Base-by-base conservation (phyloP, 2,113 vertebrate species). In the Pachycephala philippinensis region DNA sequence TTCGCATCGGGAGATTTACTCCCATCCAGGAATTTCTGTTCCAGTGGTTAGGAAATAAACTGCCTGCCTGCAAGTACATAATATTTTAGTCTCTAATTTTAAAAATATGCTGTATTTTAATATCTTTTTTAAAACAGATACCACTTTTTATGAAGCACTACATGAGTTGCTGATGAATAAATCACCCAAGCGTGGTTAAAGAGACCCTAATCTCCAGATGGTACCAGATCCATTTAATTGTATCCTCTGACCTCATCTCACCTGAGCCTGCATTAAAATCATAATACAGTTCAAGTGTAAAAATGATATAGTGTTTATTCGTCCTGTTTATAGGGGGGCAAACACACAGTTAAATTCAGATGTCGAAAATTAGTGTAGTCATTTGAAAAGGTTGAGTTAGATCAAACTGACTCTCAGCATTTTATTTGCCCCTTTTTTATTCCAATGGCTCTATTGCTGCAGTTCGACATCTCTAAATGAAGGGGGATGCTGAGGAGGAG, bases 131-230 rank as follows among this genome's bases (percentile, higher is more conserved):
- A 98, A 99, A 99, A 98, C 97, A 99, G 99, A 98, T 98, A 98
- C 98, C 98, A 98, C 98, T 99, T 99, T 99, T 99, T 99, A 99
- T 99, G 98, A 98, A 98, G 99, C 99, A 98, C 98, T 99, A 99
- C 99, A 98, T 98, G 98, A 98, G 98, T 98, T 98, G 99, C 99
- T 99, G 99, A 99, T 99, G 99, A 99, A 98, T 99, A 99, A 99
- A 99, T 98, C 99, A 99, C 97, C 98, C 99, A 99, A 99, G 99
- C 99, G 99, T 99, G 99, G 99, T 99, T 99, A 99, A 99, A 99
- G 98, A 99, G 98, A 98, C 97, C 97, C 98, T 98, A 97, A 98
- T 98, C 94, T 98, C 98, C 99, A 99, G 99, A 99, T 99, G 99
- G 99, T 99, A 98, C 99, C 99, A 98, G 97, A 98, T 98, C 98